Evolutionary conservation across 2,888 invertebrate genomes (phyloP).

Genomic region (Megamerina dolium): DNA sequence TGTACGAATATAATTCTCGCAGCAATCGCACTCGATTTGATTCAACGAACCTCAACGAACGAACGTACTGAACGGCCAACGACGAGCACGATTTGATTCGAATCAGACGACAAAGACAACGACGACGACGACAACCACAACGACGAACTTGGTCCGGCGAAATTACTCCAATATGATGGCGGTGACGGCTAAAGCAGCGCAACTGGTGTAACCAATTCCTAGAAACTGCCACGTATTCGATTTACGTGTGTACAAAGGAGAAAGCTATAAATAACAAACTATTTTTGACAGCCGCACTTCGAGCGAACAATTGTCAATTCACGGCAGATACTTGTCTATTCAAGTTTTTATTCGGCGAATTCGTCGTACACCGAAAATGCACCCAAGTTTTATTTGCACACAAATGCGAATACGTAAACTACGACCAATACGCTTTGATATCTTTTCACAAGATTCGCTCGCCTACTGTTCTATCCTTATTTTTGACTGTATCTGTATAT

Average conservation of each 20-base stretch:
- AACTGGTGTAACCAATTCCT: neutral
- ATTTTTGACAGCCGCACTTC: conserved; percentile 20
- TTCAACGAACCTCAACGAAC: conserved; percentile 19
- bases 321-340: neutral
- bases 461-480: no score
- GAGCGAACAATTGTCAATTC: neutral
- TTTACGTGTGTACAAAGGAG: conserved; percentile 2
- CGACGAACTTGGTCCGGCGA: conserved; percentile 6
- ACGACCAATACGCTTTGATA: no score
- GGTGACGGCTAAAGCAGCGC: conserved; percentile 1
- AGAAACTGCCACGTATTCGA: conserved; percentile 3
- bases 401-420: no score
- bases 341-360: conserved; percentile 6
- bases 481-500: no score
- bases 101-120: conserved; percentile 10
- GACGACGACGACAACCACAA: conserved; percentile 14
- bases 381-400: no score
- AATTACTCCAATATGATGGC: no score
- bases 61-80: conserved; percentile 22
- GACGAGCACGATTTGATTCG: conserved; percentile 15
- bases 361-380: no score
- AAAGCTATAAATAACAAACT: neutral
- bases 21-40: conserved; percentile 28
- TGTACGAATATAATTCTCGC: conserved; percentile 28
- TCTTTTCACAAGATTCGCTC: no score